Evolutionary conservation across 2,113 vertebrate species (phyloP).

Genomic region (Morone saxatilis): DNA sequence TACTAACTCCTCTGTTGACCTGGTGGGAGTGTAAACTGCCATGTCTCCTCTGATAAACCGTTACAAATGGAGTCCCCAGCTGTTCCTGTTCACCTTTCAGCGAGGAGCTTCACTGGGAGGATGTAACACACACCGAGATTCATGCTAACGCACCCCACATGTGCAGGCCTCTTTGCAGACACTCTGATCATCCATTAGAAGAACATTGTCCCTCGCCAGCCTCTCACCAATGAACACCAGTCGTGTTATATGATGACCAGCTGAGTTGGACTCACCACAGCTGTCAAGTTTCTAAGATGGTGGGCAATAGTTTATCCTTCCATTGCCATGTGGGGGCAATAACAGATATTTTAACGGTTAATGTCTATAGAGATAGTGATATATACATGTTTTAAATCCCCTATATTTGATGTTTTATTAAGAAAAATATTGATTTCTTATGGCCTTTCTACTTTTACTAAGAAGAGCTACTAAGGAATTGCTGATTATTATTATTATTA

Average conservation of each 20-base stretch:
- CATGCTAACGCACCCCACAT: background rate
- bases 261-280: background rate
- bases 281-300: too few relatives aligned
- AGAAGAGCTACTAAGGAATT: background rate
- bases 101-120: background rate
- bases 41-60: conserved; percentile 15
- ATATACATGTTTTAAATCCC: background rate
- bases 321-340: background rate
- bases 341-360: background rate
- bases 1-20: background rate
- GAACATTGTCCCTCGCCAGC: background rate
- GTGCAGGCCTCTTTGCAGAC: background rate
- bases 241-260: background rate
- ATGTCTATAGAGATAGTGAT: background rate
- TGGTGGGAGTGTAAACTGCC: background rate
- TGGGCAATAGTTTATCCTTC: background rate
- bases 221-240: too few relatives aligned
- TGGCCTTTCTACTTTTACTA: background rate
- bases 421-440: background rate
- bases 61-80: background rate
- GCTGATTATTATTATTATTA: background rate
- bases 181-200: background rate
- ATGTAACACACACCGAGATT: background rate
- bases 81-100: background rate
- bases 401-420: background rate